Evolutionary conservation across 2,113 vertebrate genomes (phyloP), one percentile per base, ranked within the genome.

Genomic region (Macrotus californicus): DNA sequence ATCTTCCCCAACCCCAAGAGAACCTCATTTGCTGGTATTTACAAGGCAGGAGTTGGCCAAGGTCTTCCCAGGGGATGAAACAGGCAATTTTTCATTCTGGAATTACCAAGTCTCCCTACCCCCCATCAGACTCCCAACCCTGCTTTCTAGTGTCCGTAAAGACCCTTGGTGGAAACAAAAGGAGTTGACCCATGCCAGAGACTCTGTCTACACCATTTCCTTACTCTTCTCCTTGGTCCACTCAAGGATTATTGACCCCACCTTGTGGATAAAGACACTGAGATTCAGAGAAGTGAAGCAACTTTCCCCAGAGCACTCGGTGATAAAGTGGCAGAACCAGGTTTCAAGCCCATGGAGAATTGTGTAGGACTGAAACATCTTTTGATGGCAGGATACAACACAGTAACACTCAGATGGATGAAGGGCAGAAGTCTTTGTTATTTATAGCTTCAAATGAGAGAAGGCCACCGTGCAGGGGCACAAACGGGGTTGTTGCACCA

Each of bases 401-500:
- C 24, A 24, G 6, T 5, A 8, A 66, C 9, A 46, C 41, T 13
- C 8, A 12, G 24, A 36, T 1, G 39, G 24, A 34, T 13, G n/a
- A 66, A 5, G 31, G 14, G 39, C 22, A 85, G 39, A 89, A n/a
- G 12, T 11, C 31, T 48, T 43, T 52, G 81, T 19, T 21, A 14
- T 43, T 31, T 26, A 21, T 52, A 56, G 12, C 52, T 79, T 52
- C 54, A 21, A 43, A 52, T 39, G 34, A 46, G 50, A 91, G 50
- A 31, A 16, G 16, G 13, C 69, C 6, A 3, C 73, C 21, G 26
- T 2, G 26, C 1, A 29, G 70, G 48, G n/a, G 7, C n/a, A 31
- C 31, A 22, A 2, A 24, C 31, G 16, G 87, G 10, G 1, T 3
- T 50, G 1, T 3, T 50, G 21, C 3, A 66, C 15, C 36, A 0